Base-by-base conservation (phyloP, 2,888 invertebrate species). In the Azorinus chamasolen region DNA sequence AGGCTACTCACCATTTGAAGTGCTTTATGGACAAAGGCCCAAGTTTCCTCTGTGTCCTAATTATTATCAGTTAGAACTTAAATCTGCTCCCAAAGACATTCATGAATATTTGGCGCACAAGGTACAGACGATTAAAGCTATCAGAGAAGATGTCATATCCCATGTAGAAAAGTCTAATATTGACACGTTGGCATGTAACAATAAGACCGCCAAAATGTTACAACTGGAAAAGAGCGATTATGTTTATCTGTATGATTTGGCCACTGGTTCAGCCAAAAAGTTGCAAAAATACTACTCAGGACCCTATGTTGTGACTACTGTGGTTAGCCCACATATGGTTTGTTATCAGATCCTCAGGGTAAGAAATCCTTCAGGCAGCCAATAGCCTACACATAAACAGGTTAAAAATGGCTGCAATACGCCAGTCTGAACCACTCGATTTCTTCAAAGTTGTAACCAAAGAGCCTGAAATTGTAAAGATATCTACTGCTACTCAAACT, bases 1-100 rank as follows among this genome's bases (percentile, higher is more conserved):
- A 41, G 76, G 73, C n/a, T 76, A 62, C 37, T 73, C 79, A 22
- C 79, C 79, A 16, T 79, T 70, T 75, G 76, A 83, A 41, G 65
- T 82, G 2, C 3, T 76, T 39, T 71, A 58, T 58, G 73, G 51
- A 5, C 54, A 59, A 18, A 50, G 83, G 22, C 71, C 64, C 12
- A 73, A 71, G 55, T 79, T 77, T 65, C 76, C 76, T 20, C 48
- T 76, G 39, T 37, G 20, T n/a, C 5, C 27, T 2, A 10, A 20
- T n/a, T 32, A 32, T 32, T 32, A 32, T 32, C 22, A 24, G 20
- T 1, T 8, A 16, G 25, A 62, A n/a, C 48, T 64, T 4, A 24
- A 61, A 32, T 32, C 25, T n/a, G 2, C 61, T 12, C 61, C 64
- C 3, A 50, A 16, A 24, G 61, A 61, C 50, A 25, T 37, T 32